Evolutionary conservation across 92 coral and sea anemone species (phyloP).

Genomic region (Palythoa grandiflora): DNA sequence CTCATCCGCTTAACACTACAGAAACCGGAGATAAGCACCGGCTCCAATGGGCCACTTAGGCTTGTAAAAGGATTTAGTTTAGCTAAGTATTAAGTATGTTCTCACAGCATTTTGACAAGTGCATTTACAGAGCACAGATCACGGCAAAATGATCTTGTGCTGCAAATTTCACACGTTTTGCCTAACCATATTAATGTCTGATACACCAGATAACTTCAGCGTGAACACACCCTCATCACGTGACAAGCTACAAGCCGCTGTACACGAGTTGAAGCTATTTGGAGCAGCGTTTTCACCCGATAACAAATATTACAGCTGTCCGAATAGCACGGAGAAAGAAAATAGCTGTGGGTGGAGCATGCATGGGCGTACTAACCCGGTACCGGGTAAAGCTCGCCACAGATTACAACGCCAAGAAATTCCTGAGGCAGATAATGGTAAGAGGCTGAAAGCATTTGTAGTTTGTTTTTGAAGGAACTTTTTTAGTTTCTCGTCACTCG

Average conservation of each 20-base stretch:
- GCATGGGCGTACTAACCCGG: slow-evolving; percentile 29
- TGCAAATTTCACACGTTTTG: not conserved
- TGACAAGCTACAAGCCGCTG: slow-evolving; percentile 30
- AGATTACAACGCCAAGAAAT: not conserved
- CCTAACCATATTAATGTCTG: not conserved
- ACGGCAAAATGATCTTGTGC: too few species aligned
- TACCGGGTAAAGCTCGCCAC: slow-evolving; percentile 9
- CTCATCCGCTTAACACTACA: too few species aligned
- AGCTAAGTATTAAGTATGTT: too few species aligned
- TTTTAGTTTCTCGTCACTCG: not conserved
- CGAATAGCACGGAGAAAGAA: not conserved
- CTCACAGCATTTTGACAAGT: too few species aligned
- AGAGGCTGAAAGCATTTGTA: not conserved
- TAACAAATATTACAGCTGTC: slow-evolving; percentile 9
- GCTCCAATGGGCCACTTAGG: too few species aligned
- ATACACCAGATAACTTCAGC: slow-evolving; percentile 18
- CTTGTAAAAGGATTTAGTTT: too few species aligned
- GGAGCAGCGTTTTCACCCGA: slow-evolving; percentile 20
- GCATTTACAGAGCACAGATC: too few species aligned
- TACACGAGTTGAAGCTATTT: slow-evolving; percentile 35
- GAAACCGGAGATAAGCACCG: too few species aligned
- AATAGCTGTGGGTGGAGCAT: slow-evolving; percentile 2
- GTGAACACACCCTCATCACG: slow-evolving; percentile 25
- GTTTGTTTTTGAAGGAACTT: too few species aligned
- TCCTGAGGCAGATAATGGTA: slow-evolving; percentile 15